Evolutionary conservation across 2,888 invertebrate genomes (phyloP), one percentile per base, ranked within the genome.

Genomic region (Nomada goodeniana): DNA sequence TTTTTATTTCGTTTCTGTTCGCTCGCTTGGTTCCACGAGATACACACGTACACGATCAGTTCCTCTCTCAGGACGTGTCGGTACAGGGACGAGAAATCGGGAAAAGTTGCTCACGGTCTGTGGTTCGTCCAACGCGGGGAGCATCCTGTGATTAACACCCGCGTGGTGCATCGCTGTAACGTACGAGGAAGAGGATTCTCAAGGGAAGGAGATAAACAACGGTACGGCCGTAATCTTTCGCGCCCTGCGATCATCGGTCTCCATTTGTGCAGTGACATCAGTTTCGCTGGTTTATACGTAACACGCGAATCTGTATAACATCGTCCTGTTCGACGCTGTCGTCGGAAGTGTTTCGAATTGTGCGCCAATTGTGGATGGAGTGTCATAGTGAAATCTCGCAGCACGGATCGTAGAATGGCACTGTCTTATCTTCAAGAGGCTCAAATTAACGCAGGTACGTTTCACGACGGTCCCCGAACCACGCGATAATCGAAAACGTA

Each of bases 401-500:
- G 44, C 81, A 90, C 89, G 89, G 87, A 89, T 89, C 90, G 88
- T 90, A 93, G 91, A 89, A 93, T 93, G 93, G 93, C 93, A 91
- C 90, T 93, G 70, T 91, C 92, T 84, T 92, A 91, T 86, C 90
- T 92, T 47, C 91, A 92, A 70, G 92, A 93, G 86, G 89, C 91
- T 73, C 91, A 93, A 80, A 88, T 92, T 82, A 91, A 91, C 85
- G 90, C 92, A 92, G 92, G 93, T 93, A 90, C 60, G 23, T 47
- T 13, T 9, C 36, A n/a, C 7, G 23, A 42, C 42, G 36, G 36
- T 36, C 18, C n/a, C 3, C 10, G 26, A 13, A 18, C 44, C 44
- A 1, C 10, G 9, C n/a, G 13, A 23, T 2, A 1, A 4, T 36
- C 36, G 36, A 5, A 47, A 10, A 26, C n/a, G 26, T 11, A 18